Evolutionary conservation across 2,113 vertebrate genomes (phyloP).

Genomic region (Pomatorhinus ruficollis): DNA sequence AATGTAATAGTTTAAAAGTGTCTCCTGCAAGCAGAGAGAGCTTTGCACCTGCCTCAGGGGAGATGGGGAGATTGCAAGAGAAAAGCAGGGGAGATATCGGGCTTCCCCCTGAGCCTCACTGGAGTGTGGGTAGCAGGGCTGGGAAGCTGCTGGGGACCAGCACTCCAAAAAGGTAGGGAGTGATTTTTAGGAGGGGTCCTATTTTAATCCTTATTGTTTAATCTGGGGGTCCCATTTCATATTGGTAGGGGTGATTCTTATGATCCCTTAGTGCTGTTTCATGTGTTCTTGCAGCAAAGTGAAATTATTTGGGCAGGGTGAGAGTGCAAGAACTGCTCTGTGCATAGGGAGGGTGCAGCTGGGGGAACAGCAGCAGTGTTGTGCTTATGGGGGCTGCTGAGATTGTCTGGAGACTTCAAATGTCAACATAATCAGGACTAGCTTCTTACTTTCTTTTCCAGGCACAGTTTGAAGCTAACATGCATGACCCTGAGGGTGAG

Average conservation of each 20-base stretch:
- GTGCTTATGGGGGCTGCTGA: not conserved
- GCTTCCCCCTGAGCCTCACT: accelerated
- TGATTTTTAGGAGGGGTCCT: not conserved
- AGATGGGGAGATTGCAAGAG: not conserved
- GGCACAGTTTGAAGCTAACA: not conserved
- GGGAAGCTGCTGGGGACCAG: not conserved
- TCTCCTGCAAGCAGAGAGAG: not conserved
- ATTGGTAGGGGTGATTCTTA: not conserved
- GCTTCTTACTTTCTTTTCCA: not conserved
- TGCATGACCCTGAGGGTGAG: not conserved
- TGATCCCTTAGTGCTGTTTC: not conserved
- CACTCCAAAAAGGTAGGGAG: not conserved
- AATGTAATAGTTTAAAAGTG: not conserved
- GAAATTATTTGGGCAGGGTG: not conserved
- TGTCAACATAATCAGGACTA: not conserved
- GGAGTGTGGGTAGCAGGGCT: not conserved
- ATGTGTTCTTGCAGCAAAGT: not conserved
- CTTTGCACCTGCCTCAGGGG: not conserved
- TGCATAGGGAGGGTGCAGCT: not conserved
- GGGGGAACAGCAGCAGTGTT: not conserved
- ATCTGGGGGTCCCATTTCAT: not conserved
- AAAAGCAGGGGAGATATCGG: not conserved
- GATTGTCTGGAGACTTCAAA: not conserved
- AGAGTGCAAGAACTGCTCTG: not conserved
- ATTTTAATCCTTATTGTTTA: not conserved